phyloP scores from a whole-genome alignment of 2,797 vertebrate species.

The Chlorospingus flavigularis region DNA sequence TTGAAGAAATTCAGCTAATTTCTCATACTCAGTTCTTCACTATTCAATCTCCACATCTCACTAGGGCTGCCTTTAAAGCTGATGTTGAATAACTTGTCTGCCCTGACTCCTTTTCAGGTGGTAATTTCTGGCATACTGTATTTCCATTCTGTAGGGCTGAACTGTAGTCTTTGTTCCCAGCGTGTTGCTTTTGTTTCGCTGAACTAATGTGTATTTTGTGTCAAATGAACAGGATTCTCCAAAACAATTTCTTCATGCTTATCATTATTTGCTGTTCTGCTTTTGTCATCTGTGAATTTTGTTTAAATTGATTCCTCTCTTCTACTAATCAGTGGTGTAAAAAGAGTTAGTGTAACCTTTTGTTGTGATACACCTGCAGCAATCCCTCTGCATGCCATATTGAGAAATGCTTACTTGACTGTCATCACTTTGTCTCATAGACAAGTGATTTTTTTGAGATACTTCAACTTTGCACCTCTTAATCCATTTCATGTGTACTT shows the following conservation, averaged over 20 bases:
- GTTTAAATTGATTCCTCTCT: background rate
- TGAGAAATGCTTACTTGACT: background rate
- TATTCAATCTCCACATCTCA: background rate
- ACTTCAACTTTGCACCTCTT: background rate
- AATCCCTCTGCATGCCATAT: background rate
- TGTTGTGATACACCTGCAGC: background rate
- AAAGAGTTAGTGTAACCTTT: background rate
- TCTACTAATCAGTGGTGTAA: background rate
- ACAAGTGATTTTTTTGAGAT: background rate
- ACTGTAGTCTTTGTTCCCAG: background rate
- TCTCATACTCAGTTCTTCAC: background rate
- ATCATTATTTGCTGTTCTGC: background rate
- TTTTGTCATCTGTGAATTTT: constrained; percentile 5
- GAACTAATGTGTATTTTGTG: background rate
- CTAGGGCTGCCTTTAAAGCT: background rate
- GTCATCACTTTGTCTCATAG: background rate
- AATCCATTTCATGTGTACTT: background rate
- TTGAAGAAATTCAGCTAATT: background rate
- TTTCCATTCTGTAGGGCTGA: background rate
- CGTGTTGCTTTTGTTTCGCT: background rate
- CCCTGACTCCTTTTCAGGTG: background rate
- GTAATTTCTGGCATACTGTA: background rate
- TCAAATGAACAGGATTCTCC: background rate
- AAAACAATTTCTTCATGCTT: background rate
- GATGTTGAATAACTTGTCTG: background rate